Conservation (phyloP, 2,888 invertebrate species). For the Ophion ventricosus region DNA sequence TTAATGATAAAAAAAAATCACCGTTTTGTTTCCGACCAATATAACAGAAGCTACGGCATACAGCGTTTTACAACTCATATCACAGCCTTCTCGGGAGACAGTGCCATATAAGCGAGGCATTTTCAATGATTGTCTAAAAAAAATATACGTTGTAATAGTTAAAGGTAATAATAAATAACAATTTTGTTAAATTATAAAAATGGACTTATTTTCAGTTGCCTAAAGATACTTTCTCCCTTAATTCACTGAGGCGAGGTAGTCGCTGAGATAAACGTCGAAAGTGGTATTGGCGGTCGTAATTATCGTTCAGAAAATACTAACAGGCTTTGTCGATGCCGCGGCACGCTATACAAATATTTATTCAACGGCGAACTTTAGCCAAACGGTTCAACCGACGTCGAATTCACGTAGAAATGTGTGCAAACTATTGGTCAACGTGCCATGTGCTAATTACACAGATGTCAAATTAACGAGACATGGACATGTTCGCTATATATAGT, state of each 20-base stretch:
- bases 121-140: no score
- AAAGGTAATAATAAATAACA: no score
- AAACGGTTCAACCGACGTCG: constrained; percentile 47
- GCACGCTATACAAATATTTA: constrained; percentile 60
- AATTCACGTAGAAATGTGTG: constrained; percentile 58
- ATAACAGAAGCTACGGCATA: no score
- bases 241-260: constrained; percentile 12
- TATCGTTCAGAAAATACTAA: constrained; percentile 50
- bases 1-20: no score
- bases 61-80: no score
- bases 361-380: constrained; percentile 41
- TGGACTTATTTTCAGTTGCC: not conserved
- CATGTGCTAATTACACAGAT: constrained; percentile 64
- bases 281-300: constrained; percentile 22
- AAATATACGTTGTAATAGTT: no score
- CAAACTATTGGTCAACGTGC: constrained; percentile 60
- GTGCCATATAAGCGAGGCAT: no score
- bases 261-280: not conserved
- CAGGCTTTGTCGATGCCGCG: constrained; percentile 44
- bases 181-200: not conserved
- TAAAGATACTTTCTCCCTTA: not conserved
- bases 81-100: no score
- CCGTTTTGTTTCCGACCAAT: no score
- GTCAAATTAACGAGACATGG: constrained; percentile 66
- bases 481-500: constrained; percentile 59